A percentile compares a stretch with the other conserved stretches of the same genome.
These are phyloP conservation scores for Hydraecia micacea DNA, from an alignment of 2,888 invertebrate genomes.

Conservation along the genomic window DNA sequence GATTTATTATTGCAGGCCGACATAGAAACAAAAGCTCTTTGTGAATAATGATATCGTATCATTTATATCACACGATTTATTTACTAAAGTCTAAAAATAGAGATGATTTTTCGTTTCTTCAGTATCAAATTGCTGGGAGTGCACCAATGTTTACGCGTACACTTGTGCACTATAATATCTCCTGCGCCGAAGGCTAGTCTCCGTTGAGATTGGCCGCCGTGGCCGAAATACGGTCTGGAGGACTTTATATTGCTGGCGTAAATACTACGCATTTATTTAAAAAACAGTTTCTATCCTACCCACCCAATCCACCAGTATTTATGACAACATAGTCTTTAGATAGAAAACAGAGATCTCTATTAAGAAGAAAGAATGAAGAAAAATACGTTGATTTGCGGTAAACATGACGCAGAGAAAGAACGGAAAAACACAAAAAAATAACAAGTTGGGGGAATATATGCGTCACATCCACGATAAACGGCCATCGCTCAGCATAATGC, in stretches of 20 bases:
- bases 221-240: no score
- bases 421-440: neutral
- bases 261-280: no score
- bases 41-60: neutral
- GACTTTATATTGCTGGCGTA: no score
- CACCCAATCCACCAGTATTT: neutral
- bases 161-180: no score
- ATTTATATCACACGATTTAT: neutral
- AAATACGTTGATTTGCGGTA: neutral
- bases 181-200: no score
- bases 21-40: neutral
- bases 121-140: no score
- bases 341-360: neutral
- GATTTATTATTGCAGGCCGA: neutral
- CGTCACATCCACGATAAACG: neutral
- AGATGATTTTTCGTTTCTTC: neutral
- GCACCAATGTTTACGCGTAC: no score
- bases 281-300: neutral
- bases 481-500: neutral
- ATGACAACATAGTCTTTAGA: neutral
- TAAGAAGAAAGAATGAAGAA: neutral
- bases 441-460: neutral
- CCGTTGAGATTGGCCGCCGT: no score
- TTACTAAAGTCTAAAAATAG: neutral
- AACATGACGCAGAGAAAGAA: neutral